A percentile compares a stretch with the other conserved stretches of the same genome.
Evolutionary conservation across 23 tunicate species (phyloP).

Genomic region (Ascidia mentula): DNA sequence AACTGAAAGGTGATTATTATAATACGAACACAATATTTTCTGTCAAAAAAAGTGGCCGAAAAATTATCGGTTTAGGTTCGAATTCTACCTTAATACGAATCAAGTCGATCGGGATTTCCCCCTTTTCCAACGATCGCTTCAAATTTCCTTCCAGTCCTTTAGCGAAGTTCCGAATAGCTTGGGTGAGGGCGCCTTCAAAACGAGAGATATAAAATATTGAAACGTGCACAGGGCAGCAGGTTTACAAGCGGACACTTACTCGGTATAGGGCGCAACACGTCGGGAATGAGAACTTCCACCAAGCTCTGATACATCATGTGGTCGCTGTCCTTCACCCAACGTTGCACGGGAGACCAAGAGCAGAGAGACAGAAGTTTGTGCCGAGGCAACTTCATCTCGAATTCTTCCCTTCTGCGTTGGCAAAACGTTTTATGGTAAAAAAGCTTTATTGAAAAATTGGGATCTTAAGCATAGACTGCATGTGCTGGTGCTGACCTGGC

Average conservation of each 20-base stretch:
- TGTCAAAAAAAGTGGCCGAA: too few relatives aligned
- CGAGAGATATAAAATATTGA: background rate
- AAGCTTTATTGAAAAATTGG: too few relatives aligned
- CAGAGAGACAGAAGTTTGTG: slow-evolving; percentile 68
- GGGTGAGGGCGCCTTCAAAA: slow-evolving; percentile 79
- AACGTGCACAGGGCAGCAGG: background rate
- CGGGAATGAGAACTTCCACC: slow-evolving; percentile 95
- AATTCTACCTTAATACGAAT: slow-evolving; percentile 81
- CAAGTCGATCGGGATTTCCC: slow-evolving; percentile 49
- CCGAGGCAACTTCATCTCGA: slow-evolving; percentile 73
- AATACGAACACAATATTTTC: too few relatives aligned
- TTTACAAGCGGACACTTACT: slow-evolving; percentile 35
- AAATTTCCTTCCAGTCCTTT: slow-evolving; percentile 75
- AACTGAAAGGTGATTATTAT: too few relatives aligned
- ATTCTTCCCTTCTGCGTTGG: slow-evolving; percentile 54
- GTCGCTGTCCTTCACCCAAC: slow-evolving; percentile 91
- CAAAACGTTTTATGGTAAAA: too few relatives aligned
- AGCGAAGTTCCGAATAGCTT: slow-evolving; percentile 89
- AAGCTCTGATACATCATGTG: slow-evolving; percentile 94
- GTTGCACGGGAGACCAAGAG: slow-evolving; percentile 68
- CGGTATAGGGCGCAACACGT: slow-evolving; percentile 94
- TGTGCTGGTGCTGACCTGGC: too few relatives aligned
- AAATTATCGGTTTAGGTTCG: too few relatives aligned
- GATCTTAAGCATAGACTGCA: too few relatives aligned
- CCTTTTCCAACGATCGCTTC: slow-evolving; percentile 39